Conservation (phyloP, 2,113 vertebrate species). For the Ivindomyrus marchei region DNA sequence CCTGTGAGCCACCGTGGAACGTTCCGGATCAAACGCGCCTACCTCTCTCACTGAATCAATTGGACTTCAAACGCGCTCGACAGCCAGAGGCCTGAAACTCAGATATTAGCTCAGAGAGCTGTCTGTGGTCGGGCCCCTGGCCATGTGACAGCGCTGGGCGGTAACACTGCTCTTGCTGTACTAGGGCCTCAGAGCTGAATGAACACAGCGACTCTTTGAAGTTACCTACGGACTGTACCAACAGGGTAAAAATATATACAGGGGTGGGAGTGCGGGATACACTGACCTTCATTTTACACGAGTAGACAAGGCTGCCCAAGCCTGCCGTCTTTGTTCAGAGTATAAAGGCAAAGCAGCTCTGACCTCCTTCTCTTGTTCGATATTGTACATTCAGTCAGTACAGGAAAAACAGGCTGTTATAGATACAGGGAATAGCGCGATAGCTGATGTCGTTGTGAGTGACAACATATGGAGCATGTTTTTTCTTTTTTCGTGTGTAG, state of each 20-base stretch:
- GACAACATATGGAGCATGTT: constrained; percentile 51
- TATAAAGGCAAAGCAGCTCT: background rate
- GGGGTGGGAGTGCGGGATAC: background rate
- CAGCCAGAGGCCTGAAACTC: background rate
- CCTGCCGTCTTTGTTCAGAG: background rate
- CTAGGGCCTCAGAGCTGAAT: background rate
- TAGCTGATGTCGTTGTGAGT: constrained; percentile 18
- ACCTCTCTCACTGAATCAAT: constrained; percentile 5
- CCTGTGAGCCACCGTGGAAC: background rate
- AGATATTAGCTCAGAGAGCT: constrained; percentile 11
- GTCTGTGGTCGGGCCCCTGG: background rate
- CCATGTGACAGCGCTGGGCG: background rate
- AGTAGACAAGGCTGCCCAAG: background rate
- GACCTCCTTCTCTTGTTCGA: background rate
- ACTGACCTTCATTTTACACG: background rate
- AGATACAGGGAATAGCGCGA: background rate
- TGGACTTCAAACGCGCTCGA: background rate
- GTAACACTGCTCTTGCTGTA: background rate
- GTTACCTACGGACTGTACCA: background rate
- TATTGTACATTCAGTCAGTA: background rate
- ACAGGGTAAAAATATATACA: background rate
- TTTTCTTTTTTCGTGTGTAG: constrained; percentile 27
- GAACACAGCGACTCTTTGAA: background rate
- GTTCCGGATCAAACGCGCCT: constrained; percentile 2
- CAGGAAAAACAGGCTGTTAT: background rate